These are phyloP conservation scores for Eurystomus gularis DNA, from an alignment of 2,113 vertebrate genomes.

Conservation along the genomic window DNA sequence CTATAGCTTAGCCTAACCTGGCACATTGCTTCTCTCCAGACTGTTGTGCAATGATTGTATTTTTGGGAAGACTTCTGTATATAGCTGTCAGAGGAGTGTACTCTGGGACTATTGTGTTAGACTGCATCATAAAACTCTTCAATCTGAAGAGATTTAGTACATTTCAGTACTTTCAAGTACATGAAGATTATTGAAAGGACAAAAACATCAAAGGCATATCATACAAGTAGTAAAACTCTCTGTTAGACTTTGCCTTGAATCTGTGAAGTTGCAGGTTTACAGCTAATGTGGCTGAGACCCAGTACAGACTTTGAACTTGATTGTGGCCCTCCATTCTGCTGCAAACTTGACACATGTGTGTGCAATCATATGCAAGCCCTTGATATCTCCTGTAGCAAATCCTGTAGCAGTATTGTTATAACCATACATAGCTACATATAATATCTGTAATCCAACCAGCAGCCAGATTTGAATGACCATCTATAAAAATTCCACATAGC, in stretches of 20 bases:
- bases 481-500: conserved; percentile 50
- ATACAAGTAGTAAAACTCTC: not conserved
- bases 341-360: not conserved
- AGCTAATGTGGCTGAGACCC: not conserved
- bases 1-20: not conserved
- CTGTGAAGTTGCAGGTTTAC: not conserved
- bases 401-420: not conserved
- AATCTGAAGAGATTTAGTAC: not conserved
- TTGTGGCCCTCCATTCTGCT: not conserved
- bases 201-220: not conserved
- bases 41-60: too few species aligned
- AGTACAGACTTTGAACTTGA: not conserved
- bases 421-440: conserved; percentile 31
- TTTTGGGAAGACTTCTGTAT: not conserved
- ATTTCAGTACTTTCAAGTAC: not conserved
- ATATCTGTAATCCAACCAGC: conserved; percentile 36
- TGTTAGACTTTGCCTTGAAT: not conserved
- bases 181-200: not conserved
- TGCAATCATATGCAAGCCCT: not conserved
- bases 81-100: not conserved
- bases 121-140: not conserved
- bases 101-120: not conserved
- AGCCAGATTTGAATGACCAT: conserved; percentile 39
- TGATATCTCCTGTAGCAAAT: not conserved
- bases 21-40: not conserved